phyloP scores from a whole-genome alignment of 2,888 invertebrate genomes.

The Osmoderma eremita region DNA sequence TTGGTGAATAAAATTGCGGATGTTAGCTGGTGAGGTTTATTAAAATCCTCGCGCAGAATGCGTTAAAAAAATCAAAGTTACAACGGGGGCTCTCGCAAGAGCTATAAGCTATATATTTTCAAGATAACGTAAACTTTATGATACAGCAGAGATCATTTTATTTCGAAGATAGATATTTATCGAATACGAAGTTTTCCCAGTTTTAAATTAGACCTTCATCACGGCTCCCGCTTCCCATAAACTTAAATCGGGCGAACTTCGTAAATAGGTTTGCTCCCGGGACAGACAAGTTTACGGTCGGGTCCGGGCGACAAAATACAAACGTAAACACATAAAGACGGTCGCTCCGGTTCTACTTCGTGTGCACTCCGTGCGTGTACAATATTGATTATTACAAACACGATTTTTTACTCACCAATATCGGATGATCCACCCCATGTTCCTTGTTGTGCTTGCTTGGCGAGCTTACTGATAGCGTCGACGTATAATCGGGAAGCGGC shows the following conservation, averaged over 20 bases:
- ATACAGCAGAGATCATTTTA: neutral
- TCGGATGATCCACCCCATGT: slow-evolving; percentile 90
- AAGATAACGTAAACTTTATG: neutral
- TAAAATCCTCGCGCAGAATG: no score
- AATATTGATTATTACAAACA: slow-evolving; percentile 34
- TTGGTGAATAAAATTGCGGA: no score
- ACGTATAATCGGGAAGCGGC: slow-evolving; percentile 89
- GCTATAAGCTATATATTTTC: no score
- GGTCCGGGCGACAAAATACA: slow-evolving; percentile 25
- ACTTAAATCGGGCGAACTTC: slow-evolving; percentile 20
- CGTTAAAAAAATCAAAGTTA: no score
- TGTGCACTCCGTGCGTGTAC: slow-evolving; percentile 7
- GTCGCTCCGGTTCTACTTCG: neutral
- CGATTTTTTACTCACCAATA: slow-evolving; percentile 75
- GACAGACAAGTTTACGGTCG: slow-evolving; percentile 24
- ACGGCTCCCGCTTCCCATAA: neutral
- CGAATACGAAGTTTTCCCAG: slow-evolving; percentile 13
- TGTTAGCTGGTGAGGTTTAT: no score
- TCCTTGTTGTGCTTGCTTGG: slow-evolving; percentile 89
- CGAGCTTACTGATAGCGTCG: slow-evolving; percentile 87
- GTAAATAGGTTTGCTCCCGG: slow-evolving; percentile 8
- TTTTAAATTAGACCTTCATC: slow-evolving; percentile 29
- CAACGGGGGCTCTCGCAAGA: no score
- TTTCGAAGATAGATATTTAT: slow-evolving; percentile 5
- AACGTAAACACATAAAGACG: slow-evolving; percentile 34